These are phyloP conservation scores for Brachionus angularis DNA, from an alignment of 1,140 invertebrate genomes.

Conservation along the genomic window DNA sequence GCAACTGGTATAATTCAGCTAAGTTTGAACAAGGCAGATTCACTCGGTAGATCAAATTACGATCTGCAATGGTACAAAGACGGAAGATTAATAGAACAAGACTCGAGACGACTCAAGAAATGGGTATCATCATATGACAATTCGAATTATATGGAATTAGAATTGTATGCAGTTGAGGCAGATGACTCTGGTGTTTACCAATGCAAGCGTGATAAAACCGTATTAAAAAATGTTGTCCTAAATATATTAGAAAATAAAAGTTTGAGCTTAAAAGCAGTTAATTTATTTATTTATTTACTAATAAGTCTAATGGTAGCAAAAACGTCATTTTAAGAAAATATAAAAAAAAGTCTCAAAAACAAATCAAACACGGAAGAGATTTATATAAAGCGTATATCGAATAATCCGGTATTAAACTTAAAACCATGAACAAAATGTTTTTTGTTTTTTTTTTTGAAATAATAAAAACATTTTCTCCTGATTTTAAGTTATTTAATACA, in stretches of 20 bases:
- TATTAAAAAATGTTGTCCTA: slow-evolving; percentile 34
- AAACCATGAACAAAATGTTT: too few species aligned
- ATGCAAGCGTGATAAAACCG: slow-evolving; percentile 16
- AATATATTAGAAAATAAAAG: not conserved
- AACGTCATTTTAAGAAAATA: too few species aligned
- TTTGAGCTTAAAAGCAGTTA: not conserved
- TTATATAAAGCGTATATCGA: too few species aligned
- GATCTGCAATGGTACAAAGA: slow-evolving; percentile 38
- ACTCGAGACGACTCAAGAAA: slow-evolving; percentile 38
- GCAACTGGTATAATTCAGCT: not conserved
- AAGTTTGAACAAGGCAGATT: not conserved
- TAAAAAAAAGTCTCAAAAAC: too few species aligned
- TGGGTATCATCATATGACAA: slow-evolving; percentile 41
- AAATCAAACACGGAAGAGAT: too few species aligned
- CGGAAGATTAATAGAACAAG: slow-evolving; percentile 13
- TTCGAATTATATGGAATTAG: slow-evolving; percentile 24
- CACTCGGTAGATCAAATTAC: slow-evolving; percentile 1
- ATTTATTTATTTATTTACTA: too few species aligned
- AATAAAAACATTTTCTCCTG: too few species aligned
- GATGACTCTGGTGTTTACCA: slow-evolving; percentile 39
- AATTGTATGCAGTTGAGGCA: slow-evolving; percentile 18
- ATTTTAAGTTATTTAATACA: too few species aligned
- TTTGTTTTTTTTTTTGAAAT: too few species aligned
- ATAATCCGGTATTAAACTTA: too few species aligned
- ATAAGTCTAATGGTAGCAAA: too few species aligned